Evolutionary conservation across 2,888 invertebrate species (phyloP).

Genomic region (Philhelius pedissequus): DNA sequence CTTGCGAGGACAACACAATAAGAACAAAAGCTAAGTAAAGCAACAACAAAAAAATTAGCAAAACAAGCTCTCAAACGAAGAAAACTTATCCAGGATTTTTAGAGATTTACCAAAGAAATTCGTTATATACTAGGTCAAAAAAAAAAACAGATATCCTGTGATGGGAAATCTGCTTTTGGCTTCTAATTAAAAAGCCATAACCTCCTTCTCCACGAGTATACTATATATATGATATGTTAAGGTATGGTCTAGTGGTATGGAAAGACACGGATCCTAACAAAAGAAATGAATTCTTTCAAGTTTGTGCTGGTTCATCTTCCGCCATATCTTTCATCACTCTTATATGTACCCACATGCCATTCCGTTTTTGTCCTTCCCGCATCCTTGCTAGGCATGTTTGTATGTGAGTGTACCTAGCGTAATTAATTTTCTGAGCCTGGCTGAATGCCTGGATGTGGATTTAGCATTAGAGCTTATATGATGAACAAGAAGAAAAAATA

Average conservation of each 20-base stretch:
- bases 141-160: background rate
- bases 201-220: constrained; percentile 11
- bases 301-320: constrained; percentile 14
- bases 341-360: background rate
- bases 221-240: background rate
- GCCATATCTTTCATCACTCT: background rate
- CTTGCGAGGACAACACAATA: background rate
- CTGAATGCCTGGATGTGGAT: constrained; percentile 16
- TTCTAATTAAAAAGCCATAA: constrained; percentile 59
- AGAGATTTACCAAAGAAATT: constrained; percentile 35
- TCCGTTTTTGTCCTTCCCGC: background rate
- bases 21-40: background rate
- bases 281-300: constrained; percentile 27
- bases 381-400: background rate
- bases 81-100: constrained; percentile 21
- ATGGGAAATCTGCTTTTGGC: constrained; percentile 12
- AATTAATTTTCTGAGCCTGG: constrained; percentile 49
- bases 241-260: background rate
- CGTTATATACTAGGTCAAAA: constrained; percentile 33
- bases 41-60: constrained; percentile 10
- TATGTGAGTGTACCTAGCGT: background rate
- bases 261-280: constrained; percentile 6
- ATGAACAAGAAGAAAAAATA: background rate
- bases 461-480: background rate
- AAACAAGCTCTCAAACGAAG: constrained; percentile 17